Evolutionary conservation across 2,113 vertebrate genomes (phyloP), one percentile per base, ranked within the genome.

Genomic region (Orthonyx spaldingii): DNA sequence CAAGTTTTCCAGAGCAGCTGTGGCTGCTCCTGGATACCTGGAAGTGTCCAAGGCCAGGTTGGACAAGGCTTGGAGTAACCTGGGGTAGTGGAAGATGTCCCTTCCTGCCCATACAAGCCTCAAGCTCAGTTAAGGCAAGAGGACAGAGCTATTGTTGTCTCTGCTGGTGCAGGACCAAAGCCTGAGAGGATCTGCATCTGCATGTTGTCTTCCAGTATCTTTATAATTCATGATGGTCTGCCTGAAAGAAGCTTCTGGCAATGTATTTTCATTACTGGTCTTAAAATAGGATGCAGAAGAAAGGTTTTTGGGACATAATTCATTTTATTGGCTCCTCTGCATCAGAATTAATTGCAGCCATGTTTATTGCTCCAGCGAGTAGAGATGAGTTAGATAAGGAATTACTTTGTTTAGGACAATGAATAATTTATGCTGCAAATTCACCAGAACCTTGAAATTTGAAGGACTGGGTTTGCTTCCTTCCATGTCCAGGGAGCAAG

Each of bases 231-330:
- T 61, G 3, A 7, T 32, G n/a, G 44, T 61, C 27, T 35, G 49
- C 39, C 81, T 93, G 74, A 53, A 89, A 61, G n/a, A 30, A 87
- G 66, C 65, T 95, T 61, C 89, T 5, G 13, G 84, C 87, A 66
- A 55, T 33, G 49, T 92, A 76, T 69, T 89, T 91, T 76, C 11
- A n/a, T 89, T 93, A 39, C 65, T 74, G 69, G 53, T 69, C 75
- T 93, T 76, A 91, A 94, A 96, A 95, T 52, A 84, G 77, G 65
- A 91, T 57, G 74, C 61, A 91, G 87, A 93, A 78, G 53, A 66
- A 96, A 96, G 84, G 84, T 89, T 96, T 93, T 83, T 85, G 77
- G 57, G 57, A 91, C 61, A 94, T 91, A 91, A 96, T 84, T 96
- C 22, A 78, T 89, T 95, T 93, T 74, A 93, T 80, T 94, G 87